phyloP scores from a whole-genome alignment of 2,113 vertebrate species.

The Strix uralensis region DNA sequence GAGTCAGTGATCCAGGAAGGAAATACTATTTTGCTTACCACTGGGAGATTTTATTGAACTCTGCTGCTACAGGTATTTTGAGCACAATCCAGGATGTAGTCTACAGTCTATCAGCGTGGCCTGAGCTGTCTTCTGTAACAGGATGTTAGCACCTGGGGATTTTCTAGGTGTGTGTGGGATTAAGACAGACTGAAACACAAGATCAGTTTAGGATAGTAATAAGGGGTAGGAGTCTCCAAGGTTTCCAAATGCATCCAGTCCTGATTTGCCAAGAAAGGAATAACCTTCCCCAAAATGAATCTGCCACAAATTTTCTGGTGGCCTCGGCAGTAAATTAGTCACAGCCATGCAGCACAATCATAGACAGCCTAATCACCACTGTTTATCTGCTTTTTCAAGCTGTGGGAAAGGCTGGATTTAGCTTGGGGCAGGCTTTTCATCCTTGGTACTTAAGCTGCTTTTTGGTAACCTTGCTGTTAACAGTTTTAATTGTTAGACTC shows the following conservation, averaged over 20 bases:
- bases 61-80: background rate
- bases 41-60: background rate
- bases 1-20: background rate
- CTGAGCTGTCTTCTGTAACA: background rate
- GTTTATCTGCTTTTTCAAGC: background rate
- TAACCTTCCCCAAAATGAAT: background rate
- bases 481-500: background rate
- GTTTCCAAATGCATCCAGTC: background rate
- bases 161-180: background rate
- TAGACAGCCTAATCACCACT: background rate
- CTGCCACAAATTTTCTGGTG: background rate
- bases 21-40: background rate
- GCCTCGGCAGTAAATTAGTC: background rate
- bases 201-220: background rate
- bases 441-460: background rate
- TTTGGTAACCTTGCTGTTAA: background rate
- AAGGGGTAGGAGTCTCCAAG: background rate
- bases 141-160: background rate
- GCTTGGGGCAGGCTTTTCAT: background rate
- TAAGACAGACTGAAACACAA: background rate
- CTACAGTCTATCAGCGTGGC: background rate
- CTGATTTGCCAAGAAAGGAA: background rate
- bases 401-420: background rate
- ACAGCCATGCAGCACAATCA: background rate
- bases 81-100: background rate